Evolutionary conservation across 1,140 invertebrate genomes (phyloP), one percentile per base, ranked within the genome.

Genomic region (Drosophila erecta): DNA sequence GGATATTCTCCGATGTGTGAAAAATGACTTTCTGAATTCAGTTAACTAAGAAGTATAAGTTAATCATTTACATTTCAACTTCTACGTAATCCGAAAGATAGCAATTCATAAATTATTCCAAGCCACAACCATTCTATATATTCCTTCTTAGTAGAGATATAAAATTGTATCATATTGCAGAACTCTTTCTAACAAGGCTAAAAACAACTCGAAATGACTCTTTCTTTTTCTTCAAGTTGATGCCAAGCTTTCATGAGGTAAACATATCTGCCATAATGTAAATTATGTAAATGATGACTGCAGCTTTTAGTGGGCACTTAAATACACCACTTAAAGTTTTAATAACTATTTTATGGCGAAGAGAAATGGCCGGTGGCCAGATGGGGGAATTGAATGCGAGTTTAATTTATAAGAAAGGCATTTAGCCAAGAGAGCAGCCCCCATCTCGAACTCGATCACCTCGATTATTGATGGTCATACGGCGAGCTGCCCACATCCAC

Each of bases 271-370:
- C 17, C 20, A 53, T 53, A 58, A 57, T 33, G 17, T 30, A 44
- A 60, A 71, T 75, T 75, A 75, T 75, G 38, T 65, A 75, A 75
- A 75, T 56, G 54, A 65, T 57, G 60, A 57, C 50, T 47, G 11
- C 41, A 35, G 35, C 30, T 20, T 47, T 55, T 46, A 53, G 51
- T 65, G 46, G 53, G 24, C 24, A 74, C 55, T 75, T 75, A 57
- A 65, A 65, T 35, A 51, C 38, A 44, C 71, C 60, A 75, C 60
- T 65, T 75, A 65, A 75, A 44, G 51, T 40, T 75, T 75, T 75
- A 64, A 56, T 74, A 75, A 75, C 72, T 65, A 56, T 75, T 75
- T 75, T 66, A 57, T 75, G 50, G 41, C 30, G 24, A 30, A 67
- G 50, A 51, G 30, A 66, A 69, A 65, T n/a, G 15, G 6, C 8